These are phyloP conservation scores for Nasonia vitripennis DNA, from an alignment of 1,140 invertebrate species.

Conservation along the genomic window DNA sequence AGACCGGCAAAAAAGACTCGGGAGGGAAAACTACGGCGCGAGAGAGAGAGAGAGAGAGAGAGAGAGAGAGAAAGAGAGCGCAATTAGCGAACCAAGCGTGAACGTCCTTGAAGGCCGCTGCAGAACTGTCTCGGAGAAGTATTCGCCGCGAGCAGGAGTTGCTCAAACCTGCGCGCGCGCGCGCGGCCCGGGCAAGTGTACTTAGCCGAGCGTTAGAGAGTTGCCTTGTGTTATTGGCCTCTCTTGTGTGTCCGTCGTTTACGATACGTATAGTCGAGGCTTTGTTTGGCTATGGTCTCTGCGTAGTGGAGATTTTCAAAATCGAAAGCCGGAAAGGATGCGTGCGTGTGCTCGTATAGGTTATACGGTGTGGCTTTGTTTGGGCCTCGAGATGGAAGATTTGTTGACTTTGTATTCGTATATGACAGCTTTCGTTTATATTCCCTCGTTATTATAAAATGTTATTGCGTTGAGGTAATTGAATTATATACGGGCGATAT, in stretches of 20 bases:
- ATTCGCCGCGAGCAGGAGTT: neutral
- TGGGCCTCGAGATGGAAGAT: no score
- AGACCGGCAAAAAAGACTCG: neutral
- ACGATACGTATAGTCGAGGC: neutral
- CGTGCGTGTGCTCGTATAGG: no score
- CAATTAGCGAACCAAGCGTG: conserved; percentile 43
- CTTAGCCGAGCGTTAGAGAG: conserved; percentile 2
- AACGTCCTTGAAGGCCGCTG: conserved; percentile 43
- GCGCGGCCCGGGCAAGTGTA: neutral
- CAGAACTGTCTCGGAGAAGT: neutral
- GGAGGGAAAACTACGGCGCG: no score
- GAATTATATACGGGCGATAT: no score
- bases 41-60: neutral
- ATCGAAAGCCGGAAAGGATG: neutral
- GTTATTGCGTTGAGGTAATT: neutral
- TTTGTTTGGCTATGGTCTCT: neutral
- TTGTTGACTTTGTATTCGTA: no score
- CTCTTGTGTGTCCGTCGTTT: no score
- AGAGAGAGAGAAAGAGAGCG: neutral
- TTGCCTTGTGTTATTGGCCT: neutral
- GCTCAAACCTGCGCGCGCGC: neutral
- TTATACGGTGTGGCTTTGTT: no score
- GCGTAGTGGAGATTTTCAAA: neutral
- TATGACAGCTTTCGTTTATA: neutral
- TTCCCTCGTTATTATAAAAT: neutral